Percentiles rank a stretch among this genome's conserved stretches.
These are phyloP conservation scores for Agrypnia vestita DNA, from an alignment of 1,140 invertebrate genomes.

Conservation along the genomic window DNA sequence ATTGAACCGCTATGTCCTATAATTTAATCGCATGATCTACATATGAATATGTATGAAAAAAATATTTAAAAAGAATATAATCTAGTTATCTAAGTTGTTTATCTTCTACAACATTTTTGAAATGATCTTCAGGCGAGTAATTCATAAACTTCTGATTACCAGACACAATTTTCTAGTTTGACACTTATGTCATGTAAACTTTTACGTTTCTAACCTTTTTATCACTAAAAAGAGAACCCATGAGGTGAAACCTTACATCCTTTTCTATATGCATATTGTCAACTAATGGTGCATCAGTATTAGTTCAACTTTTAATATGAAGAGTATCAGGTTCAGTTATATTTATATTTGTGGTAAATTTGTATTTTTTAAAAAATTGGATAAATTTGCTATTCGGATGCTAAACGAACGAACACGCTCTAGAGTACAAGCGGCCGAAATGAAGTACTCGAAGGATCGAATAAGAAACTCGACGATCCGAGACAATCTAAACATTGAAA, in stretches of 20 bases:
- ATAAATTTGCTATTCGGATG: too few species aligned
- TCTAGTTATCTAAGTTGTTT: constrained; percentile 14
- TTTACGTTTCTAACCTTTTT: not conserved
- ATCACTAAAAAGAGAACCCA: constrained; percentile 22
- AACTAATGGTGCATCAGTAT: not conserved
- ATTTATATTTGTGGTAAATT: not conserved
- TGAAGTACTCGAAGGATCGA: too few species aligned
- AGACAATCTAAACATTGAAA: too few species aligned
- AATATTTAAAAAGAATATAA: constrained; percentile 1
- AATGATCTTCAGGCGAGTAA: constrained; percentile 15
- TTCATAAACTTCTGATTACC: not conserved
- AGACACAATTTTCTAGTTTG: not conserved
- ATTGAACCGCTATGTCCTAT: too few species aligned
- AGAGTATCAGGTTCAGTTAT: not conserved
- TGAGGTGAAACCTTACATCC: constrained; percentile 15
- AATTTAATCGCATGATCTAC: too few species aligned
- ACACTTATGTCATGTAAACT: not conserved
- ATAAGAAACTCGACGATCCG: too few species aligned
- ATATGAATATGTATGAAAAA: too few species aligned
- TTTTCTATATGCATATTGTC: not conserved
- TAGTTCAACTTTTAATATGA: not conserved
- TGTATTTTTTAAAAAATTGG: not conserved
- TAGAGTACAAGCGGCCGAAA: too few species aligned
- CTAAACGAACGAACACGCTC: too few species aligned
- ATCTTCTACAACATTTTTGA: constrained; percentile 14